Percentiles rank a stretch among this genome's conserved stretches.
These are phyloP conservation scores for Leucoraja erinaceus DNA, from an alignment of 2,113 vertebrate genomes.

Conservation along the genomic window DNA sequence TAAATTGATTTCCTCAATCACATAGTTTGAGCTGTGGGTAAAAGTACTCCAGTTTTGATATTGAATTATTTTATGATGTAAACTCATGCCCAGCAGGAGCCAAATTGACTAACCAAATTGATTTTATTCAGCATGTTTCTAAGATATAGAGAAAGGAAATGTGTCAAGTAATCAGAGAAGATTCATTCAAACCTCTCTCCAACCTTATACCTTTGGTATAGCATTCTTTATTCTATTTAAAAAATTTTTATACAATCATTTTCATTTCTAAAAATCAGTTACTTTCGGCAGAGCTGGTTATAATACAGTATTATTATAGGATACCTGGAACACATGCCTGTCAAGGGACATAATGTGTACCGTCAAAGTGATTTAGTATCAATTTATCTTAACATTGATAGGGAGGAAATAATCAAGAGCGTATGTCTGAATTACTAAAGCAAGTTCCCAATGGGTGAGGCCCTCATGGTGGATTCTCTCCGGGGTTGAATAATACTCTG, in stretches of 20 bases:
- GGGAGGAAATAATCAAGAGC: not conserved
- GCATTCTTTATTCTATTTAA: not conserved
- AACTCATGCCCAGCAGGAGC: not conserved
- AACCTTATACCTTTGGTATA: not conserved
- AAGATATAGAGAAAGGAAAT: not conserved
- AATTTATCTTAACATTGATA: not conserved
- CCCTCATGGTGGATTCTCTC: not conserved
- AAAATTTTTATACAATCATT: not conserved
- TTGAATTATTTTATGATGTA: slow-evolving; percentile 20
- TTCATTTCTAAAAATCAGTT: not conserved
- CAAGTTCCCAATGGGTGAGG: not conserved
- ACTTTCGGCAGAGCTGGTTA: not conserved
- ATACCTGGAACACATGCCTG: no score
- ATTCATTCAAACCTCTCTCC: not conserved
- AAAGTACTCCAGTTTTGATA: not conserved
- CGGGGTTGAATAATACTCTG: no score
- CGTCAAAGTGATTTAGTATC: not conserved
- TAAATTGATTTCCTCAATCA: not conserved
- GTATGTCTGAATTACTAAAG: not conserved
- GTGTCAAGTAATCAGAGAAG: not conserved
- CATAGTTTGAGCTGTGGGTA: not conserved
- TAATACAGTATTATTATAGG: no score
- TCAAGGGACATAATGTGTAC: not conserved
- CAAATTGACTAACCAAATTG: not conserved
- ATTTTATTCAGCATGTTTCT: slow-evolving; percentile 16